Percentiles rank a stretch among this genome's conserved stretches.
Evolutionary conservation across 2,113 vertebrate genomes (phyloP).

Genomic region (Xiphorhynchus elegans): DNA sequence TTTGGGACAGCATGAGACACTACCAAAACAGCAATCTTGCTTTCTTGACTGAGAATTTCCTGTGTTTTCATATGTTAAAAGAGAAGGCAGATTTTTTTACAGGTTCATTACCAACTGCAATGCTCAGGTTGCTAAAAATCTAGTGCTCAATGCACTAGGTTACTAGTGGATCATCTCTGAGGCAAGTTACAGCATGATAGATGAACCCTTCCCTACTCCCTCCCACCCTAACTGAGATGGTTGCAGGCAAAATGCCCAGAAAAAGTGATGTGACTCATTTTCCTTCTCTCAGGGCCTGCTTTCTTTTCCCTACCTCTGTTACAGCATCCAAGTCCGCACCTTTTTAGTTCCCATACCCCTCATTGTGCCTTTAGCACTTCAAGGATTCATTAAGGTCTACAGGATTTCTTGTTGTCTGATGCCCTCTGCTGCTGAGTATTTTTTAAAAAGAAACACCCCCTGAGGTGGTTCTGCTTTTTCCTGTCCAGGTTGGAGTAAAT

Average conservation of each 20-base stretch:
- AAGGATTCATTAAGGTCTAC: neutral
- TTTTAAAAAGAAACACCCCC: neutral
- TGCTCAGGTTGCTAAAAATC: neutral
- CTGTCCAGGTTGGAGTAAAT: neutral
- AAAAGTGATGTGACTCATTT: neutral
- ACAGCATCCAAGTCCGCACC: accelerated
- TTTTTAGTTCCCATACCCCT: neutral
- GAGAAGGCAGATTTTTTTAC: neutral
- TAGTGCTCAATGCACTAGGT: neutral
- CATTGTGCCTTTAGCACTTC: accelerated
- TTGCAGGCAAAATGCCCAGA: neutral
- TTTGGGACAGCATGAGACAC: neutral
- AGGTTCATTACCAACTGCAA: neutral
- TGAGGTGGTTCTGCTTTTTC: neutral
- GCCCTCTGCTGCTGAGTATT: neutral
- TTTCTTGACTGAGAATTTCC: neutral
- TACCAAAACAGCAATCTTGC: neutral
- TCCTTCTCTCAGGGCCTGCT: neutral
- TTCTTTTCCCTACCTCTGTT: neutral
- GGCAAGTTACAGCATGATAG: neutral
- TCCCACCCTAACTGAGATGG: too few relatives aligned
- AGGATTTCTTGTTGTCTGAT: neutral
- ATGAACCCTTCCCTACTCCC: neutral
- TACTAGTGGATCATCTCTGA: neutral
- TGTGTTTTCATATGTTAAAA: neutral